phyloP scores from a whole-genome alignment of 2,888 invertebrate species.

The Venustoraphidia nigricollis region DNA sequence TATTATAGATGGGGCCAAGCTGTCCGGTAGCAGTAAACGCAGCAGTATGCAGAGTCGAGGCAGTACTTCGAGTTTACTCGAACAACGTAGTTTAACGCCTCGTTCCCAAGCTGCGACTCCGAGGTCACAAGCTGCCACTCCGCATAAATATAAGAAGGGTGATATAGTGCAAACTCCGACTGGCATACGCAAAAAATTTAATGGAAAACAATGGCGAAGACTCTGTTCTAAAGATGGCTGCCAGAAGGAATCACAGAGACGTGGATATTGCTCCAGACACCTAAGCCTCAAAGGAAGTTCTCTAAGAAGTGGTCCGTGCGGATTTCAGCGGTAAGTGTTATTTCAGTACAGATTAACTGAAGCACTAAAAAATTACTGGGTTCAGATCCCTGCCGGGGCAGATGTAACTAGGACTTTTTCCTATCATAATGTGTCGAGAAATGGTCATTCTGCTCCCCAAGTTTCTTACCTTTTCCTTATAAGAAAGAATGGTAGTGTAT shows the following conservation, averaged over 20 bases:
- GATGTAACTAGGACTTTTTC: too few relatives aligned
- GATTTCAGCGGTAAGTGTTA: slow-evolving; percentile 25
- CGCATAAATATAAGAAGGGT: slow-evolving; percentile 94
- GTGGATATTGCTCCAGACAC: slow-evolving; percentile 94
- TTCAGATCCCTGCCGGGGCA: too few relatives aligned
- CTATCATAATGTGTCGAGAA: too few relatives aligned
- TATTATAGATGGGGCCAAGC: slow-evolving; percentile 48
- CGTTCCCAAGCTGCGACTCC: slow-evolving; percentile 87
- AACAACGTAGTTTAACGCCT: slow-evolving; percentile 68
- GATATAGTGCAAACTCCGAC: slow-evolving; percentile 88
- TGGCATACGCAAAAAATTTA: slow-evolving; percentile 96
- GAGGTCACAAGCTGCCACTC: slow-evolving; percentile 84
- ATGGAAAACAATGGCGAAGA: slow-evolving; percentile 98
- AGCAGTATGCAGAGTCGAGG: slow-evolving; percentile 85
- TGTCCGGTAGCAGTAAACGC: slow-evolving; percentile 70
- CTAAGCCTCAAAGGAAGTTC: slow-evolving; percentile 72
- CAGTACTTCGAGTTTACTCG: slow-evolving; percentile 74
- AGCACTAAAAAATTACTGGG: too few relatives aligned
- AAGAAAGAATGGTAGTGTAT: too few relatives aligned
- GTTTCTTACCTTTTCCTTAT: too few relatives aligned
- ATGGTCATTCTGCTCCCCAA: too few relatives aligned
- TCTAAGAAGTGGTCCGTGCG: slow-evolving; percentile 26
- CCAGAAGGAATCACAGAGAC: slow-evolving; percentile 90
- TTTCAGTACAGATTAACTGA: slow-evolving; percentile 16
- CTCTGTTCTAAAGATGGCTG: slow-evolving; percentile 93